Evolutionary conservation across 2,888 invertebrate species (phyloP).

Genomic region (Balanococcus diminutus): DNA sequence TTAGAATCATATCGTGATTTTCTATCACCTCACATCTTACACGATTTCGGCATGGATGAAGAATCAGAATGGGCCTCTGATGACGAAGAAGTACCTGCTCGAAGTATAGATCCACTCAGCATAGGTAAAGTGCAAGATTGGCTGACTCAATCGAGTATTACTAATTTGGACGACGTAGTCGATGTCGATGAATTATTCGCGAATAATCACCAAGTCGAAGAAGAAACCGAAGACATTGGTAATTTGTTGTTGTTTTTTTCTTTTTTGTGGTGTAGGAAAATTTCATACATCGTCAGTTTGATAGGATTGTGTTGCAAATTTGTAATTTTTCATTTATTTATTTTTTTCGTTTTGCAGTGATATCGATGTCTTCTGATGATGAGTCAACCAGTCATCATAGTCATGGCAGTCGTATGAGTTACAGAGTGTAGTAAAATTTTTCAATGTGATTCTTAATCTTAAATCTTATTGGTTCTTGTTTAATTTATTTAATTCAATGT

Average conservation of each 20-base stretch:
- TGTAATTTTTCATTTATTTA: too few relatives aligned
- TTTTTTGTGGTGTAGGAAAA: not conserved
- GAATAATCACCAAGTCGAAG: not conserved
- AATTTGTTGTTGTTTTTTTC: not conserved
- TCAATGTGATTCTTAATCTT: too few relatives aligned
- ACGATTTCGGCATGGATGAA: constrained; percentile 55
- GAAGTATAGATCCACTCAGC: not conserved
- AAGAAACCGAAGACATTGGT: not conserved
- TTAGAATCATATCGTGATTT: constrained; percentile 55
- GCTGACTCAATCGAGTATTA: not conserved
- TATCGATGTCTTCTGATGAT: not conserved
- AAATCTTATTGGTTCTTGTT: too few relatives aligned
- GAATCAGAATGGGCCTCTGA: constrained; percentile 51
- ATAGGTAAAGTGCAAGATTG: not conserved
- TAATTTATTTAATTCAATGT: too few relatives aligned
- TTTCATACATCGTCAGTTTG: not conserved
- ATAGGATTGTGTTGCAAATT: not conserved
- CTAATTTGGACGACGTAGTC: not conserved
- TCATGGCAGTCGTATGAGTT: not conserved
- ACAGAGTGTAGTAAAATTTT: too few relatives aligned
- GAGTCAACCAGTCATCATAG: not conserved
- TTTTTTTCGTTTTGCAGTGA: too few relatives aligned
- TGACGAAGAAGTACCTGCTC: not conserved
- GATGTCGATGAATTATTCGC: constrained; percentile 1
- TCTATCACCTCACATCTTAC: constrained; percentile 53